Evolutionary conservation across 1,140 invertebrate genomes (phyloP), one percentile per base, ranked within the genome.

Genomic region (Drosophila oshimai): DNA sequence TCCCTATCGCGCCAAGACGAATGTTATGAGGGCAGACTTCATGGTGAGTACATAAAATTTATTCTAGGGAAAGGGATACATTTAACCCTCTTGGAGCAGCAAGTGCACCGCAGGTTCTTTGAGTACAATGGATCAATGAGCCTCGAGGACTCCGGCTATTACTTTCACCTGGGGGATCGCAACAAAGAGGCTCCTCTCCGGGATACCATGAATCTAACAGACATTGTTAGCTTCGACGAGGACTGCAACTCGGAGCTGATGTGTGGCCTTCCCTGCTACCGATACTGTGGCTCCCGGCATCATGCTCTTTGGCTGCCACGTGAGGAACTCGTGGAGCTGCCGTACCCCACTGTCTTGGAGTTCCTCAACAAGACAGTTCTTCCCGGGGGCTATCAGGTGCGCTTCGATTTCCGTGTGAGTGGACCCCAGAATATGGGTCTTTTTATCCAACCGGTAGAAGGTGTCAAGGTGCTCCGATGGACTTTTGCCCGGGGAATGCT

Each of bases 381-480:
- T 2, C 37, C 62, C 12, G 42, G 22, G 1, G 37, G 51, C n/a
- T 46, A 72, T 0, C 79, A 61, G 13, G 50, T 68, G 7, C 65
- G 87, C 5, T 80, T 51, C n/a, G 87, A 76, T 6, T 91, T 90
- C 26, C 57, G 54, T n/a, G 29, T 89, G 77, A 61, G 70, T 92
- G 95, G 95, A 41, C 94, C 95, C 0, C 92, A 94, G 64, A 95
- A 96, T 75, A 94, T 95, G 89, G 94, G 93, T 6, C 91, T 95
- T 7, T 94, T 95, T 73, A 83, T 96, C 17, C 94, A 94, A n/a
- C 94, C 95, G 1, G 89, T 92, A 34, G 77, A 91, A 34, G 92
- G 92, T 29, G 95, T 58, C 94, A 42, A 24, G 17, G 9, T 75
- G n/a, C 20, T 61, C 6, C 50, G 44, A 18, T 96, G 95, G 94